Conservation (phyloP, 2,797 vertebrate genomes). For the Huso huso region DNA sequence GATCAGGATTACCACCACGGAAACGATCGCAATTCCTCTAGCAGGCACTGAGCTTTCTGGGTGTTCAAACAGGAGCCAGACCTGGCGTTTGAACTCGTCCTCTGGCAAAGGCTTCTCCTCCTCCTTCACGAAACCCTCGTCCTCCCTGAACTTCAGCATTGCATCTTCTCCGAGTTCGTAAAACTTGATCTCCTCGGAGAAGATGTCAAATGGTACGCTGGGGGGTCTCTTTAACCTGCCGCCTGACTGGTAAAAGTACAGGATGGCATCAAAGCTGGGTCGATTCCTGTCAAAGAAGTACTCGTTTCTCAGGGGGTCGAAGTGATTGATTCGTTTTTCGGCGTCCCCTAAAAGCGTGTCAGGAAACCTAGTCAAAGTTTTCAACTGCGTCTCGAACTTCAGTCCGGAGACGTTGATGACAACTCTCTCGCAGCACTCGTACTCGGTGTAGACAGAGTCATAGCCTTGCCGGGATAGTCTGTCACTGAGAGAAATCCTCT, state of each 20-base stretch:
- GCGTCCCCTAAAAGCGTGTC: slow-evolving; percentile 91
- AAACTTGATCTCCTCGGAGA: slow-evolving; percentile 95
- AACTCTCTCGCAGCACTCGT: slow-evolving; percentile 87
- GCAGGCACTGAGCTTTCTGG: slow-evolving; percentile 94
- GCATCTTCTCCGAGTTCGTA: slow-evolving; percentile 95
- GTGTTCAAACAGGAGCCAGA: slow-evolving; percentile 96
- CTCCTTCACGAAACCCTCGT: slow-evolving; percentile 95
- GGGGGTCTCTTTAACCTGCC: slow-evolving; percentile 89
- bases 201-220: slow-evolving; percentile 94
- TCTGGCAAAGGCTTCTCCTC: slow-evolving; percentile 86
- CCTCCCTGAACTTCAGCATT: slow-evolving; percentile 90
- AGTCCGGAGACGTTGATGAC: slow-evolving; percentile 96
- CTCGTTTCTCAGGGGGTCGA: slow-evolving; percentile 93
- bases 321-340: slow-evolving; percentile 86
- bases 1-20: slow-evolving; percentile 93
- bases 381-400: slow-evolving; percentile 91
- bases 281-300: slow-evolving; percentile 97
- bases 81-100: slow-evolving; percentile 92
- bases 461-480: slow-evolving; percentile 76
- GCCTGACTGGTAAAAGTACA: slow-evolving; percentile 95
- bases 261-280: slow-evolving; percentile 94
- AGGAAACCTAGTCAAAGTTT: slow-evolving; percentile 90
- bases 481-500: slow-evolving; percentile 72
- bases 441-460: slow-evolving; percentile 76
- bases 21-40: slow-evolving; percentile 92